Evolutionary conservation across 2,113 vertebrate genomes (phyloP), one percentile per base, ranked within the genome.

Genomic region (Tretioscincus oriximinensis): DNA sequence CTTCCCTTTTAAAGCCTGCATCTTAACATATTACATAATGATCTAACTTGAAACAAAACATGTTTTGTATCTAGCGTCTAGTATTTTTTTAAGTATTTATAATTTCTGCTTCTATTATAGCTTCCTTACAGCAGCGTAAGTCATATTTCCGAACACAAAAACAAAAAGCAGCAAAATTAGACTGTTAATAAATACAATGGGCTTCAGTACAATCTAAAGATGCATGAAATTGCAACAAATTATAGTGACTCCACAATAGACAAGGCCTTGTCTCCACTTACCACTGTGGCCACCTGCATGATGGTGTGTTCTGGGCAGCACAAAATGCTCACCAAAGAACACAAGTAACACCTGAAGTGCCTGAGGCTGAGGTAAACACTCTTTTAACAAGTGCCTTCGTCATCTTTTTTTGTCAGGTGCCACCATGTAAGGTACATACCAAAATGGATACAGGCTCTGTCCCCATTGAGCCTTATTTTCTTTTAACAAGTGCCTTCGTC

Each of bases 251-350:
- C 58, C 22, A 29, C 1, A 0, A 31, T 67, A 20, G 31, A 80
- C 86, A 87, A 80, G 24, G 54, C 16, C 54, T 58, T 58, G 54
- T 58, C 54, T 58, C 54, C 14, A 18, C 14, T 58, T 58, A 58
- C 54, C 54, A 58, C 54, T 18, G 54, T 18, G 16, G 54, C 14
- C 54, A 58, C 12, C 12, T 18, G 54, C 54, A 58, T 3, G 14
- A 58, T 18, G 18, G 54, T 58, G 14, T 18, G 18, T 58, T 58
- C 18, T 14, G 14, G 4, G 16, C 54, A 58, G 54, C 54, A 16
- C 54, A 58, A 58, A 58, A 18, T 2, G 4, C 8, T 14, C 10
- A 14, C 54, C 54, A 58, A 58, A 16, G 54, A 58, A 18, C 54
- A 58, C 54, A 58, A 5, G 14, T 5, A 3, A 2, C 54, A 58